phyloP scores from a whole-genome alignment of 2,888 invertebrate species.

The Acronicta aceris region DNA sequence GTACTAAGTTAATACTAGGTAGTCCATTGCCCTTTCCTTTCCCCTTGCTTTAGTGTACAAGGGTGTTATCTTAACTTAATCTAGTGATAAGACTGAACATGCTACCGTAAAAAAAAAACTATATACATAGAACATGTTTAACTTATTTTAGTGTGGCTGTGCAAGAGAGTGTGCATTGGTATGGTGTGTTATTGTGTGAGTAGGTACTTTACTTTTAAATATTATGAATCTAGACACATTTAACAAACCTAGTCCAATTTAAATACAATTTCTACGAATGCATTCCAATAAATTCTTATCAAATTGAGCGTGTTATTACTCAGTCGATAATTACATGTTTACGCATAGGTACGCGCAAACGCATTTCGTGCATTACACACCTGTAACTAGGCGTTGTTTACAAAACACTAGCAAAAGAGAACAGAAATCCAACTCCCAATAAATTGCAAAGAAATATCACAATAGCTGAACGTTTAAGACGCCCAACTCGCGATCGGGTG shows the following conservation, averaged over 20 bases:
- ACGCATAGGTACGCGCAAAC: slow-evolving; percentile 45
- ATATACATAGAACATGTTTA: too few species aligned
- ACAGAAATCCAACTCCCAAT: slow-evolving; percentile 7
- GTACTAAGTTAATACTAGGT: too few species aligned
- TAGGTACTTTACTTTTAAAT: too few species aligned
- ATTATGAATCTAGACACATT: not conserved
- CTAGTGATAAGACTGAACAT: too few species aligned
- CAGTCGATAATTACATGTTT: slow-evolving; percentile 50
- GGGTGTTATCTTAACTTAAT: too few species aligned
- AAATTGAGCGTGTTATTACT: slow-evolving; percentile 62
- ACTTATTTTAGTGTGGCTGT: too few species aligned
- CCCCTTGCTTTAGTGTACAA: too few species aligned
- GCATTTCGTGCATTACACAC: slow-evolving; percentile 44
- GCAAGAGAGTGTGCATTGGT: too few species aligned
- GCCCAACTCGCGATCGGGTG: too few species aligned
- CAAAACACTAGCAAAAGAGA: not conserved
- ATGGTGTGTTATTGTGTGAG: too few species aligned
- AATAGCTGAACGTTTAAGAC: not conserved
- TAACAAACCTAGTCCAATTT: slow-evolving; percentile 15
- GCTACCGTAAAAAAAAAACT: too few species aligned
- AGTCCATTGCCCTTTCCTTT: too few species aligned
- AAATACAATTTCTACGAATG: slow-evolving; percentile 42
- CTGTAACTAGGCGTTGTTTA: slow-evolving; percentile 23
- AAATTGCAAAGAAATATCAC: not conserved
- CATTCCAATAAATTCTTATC: slow-evolving; percentile 48